Percentiles rank a stretch among this genome's conserved stretches.
Evolutionary conservation across 1,140 invertebrate genomes (phyloP).

Genomic region (Idris sp.): DNA sequence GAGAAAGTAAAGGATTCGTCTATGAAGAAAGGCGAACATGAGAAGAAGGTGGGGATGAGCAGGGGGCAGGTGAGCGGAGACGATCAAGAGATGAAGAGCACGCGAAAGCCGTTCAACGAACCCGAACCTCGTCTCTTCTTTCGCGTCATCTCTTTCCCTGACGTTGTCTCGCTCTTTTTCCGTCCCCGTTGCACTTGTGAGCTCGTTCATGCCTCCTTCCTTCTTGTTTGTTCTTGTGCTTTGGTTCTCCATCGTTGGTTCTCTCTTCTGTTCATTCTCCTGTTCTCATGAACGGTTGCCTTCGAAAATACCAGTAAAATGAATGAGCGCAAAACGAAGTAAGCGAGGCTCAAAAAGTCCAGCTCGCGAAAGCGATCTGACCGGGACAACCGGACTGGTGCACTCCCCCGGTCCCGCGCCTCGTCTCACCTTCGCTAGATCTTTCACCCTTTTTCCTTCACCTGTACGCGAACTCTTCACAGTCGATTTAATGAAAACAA

Average conservation of each 20-base stretch:
- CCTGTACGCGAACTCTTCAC: constrained; percentile 22
- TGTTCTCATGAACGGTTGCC: constrained; percentile 31
- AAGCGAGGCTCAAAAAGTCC: constrained; percentile 66
- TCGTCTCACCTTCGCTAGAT: constrained; percentile 10
- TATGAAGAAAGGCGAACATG: constrained; percentile 61
- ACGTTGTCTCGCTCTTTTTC: no score
- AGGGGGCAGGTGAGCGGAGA: constrained; percentile 63
- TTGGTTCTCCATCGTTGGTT: constrained; percentile 3
- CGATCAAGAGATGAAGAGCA: constrained; percentile 63
- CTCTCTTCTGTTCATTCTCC: constrained; percentile 22
- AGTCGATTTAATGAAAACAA: constrained; percentile 56
- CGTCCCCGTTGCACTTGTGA: constrained; percentile 14
- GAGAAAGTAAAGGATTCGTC: constrained; percentile 55
- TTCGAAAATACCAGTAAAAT: constrained; percentile 69
- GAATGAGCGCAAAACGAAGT: constrained; percentile 70
- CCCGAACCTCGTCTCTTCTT: constrained; percentile 53
- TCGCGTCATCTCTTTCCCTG: constrained; percentile 1
- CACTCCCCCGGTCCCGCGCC: constrained; percentile 25
- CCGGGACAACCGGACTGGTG: constrained; percentile 61
- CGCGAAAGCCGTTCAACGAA: constrained; percentile 71
- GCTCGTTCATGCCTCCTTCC: constrained; percentile 8
- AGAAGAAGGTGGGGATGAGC: constrained; percentile 35
- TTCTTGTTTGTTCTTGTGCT: no score
- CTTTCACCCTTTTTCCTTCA: constrained; percentile 34
- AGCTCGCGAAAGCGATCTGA: constrained; percentile 67